These are phyloP conservation scores for Glyphotaelius pellucidus DNA, from an alignment of 2,888 invertebrate genomes.

Conservation along the genomic window DNA sequence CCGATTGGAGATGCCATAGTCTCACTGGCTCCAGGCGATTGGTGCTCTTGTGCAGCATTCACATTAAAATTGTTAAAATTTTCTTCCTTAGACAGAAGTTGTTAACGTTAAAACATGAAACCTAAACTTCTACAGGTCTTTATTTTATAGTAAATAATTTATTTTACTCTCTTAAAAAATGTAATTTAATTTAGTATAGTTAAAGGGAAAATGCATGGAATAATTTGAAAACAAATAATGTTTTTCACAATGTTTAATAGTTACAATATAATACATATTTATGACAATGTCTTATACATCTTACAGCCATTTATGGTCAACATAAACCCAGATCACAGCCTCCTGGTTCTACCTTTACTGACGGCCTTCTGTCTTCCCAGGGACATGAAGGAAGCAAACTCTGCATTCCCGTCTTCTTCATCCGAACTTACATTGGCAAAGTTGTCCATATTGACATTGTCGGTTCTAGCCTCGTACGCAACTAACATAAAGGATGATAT, in stretches of 20 bases:
- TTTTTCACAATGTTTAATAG: background rate
- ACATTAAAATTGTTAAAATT: too few species aligned
- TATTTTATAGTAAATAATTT: too few species aligned
- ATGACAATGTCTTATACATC: background rate
- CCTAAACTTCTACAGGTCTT: too few species aligned
- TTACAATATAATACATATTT: background rate
- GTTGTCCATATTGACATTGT: constrained; percentile 42
- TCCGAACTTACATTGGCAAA: constrained; percentile 51
- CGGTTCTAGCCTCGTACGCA: constrained; percentile 55
- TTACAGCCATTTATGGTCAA: background rate
- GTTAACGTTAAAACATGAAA: too few species aligned
- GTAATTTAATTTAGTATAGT: too few species aligned
- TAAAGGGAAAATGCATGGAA: background rate
- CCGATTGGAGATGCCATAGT: too few species aligned
- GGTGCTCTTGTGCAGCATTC: too few species aligned
- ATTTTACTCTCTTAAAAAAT: too few species aligned
- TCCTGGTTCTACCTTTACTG: constrained; percentile 65
- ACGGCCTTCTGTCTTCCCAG: constrained; percentile 62
- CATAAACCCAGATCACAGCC: constrained; percentile 63
- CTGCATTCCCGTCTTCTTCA: constrained; percentile 49
- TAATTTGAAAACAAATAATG: background rate
- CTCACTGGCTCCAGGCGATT: too few species aligned
- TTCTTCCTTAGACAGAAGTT: too few species aligned
- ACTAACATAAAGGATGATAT: constrained; percentile 55
- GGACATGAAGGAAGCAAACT: constrained; percentile 32